Evolutionary conservation across 2,888 invertebrate genomes (phyloP).

Genomic region (Ectemnius lituratus): DNA sequence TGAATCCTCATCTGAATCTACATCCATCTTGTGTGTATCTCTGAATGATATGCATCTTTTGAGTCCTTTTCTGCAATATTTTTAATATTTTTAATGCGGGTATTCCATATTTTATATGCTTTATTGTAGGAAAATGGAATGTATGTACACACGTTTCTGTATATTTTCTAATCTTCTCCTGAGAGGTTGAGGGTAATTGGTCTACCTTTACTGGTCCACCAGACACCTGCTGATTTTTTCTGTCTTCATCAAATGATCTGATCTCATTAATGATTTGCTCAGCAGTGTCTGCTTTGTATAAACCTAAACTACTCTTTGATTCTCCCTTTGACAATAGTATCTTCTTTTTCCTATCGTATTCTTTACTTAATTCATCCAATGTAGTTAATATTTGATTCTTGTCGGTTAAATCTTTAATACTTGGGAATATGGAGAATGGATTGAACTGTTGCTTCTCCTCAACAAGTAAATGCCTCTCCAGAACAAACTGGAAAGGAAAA

Average conservation of each 20-base stretch:
- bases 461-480: slow-evolving; percentile 63
- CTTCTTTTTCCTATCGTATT: slow-evolving; percentile 53
- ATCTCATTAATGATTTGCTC: slow-evolving; percentile 57
- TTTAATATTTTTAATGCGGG: neutral
- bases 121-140: too few relatives aligned
- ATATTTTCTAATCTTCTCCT: slow-evolving; percentile 1
- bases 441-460: slow-evolving; percentile 52
- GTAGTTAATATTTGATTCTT: slow-evolving; percentile 55
- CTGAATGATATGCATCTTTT: slow-evolving; percentile 16
- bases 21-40: neutral
- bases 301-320: slow-evolving; percentile 48
- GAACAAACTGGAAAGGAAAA: slow-evolving; percentile 60
- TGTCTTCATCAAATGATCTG: slow-evolving; percentile 44
- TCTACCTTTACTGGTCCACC: neutral
- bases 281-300: slow-evolving; percentile 60
- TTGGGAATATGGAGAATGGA: slow-evolving; percentile 61
- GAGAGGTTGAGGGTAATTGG: slow-evolving; percentile 35
- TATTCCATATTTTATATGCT: neutral
- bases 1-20: slow-evolving; percentile 5
- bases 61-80: neutral
- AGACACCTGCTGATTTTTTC: slow-evolving; percentile 28
- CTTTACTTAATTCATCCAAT: slow-evolving; percentile 60
- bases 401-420: slow-evolving; percentile 57
- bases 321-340: slow-evolving; percentile 1
- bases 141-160: neutral